Evolutionary conservation across 2,113 vertebrate genomes (phyloP).

Genomic region (Sclerurus mexicanus): DNA sequence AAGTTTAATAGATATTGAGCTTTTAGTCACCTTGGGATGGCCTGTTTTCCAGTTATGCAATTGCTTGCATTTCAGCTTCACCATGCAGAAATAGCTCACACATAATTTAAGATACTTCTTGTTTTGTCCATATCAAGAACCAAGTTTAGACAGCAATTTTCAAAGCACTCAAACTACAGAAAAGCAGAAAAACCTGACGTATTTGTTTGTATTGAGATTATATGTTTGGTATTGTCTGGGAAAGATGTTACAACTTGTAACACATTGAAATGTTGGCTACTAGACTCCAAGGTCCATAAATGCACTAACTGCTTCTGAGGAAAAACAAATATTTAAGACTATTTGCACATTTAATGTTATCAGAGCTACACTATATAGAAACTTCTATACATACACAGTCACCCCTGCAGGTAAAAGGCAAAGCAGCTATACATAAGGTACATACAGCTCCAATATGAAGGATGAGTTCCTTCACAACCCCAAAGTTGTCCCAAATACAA

Average conservation of each 20-base stretch:
- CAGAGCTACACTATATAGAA: neutral
- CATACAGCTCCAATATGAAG: neutral
- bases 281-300: neutral
- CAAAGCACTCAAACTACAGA: neutral
- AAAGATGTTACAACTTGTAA: neutral
- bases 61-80: neutral
- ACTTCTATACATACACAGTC: neutral
- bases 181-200: neutral
- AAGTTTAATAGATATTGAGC: neutral
- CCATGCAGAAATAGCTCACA: neutral
- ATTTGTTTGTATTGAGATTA: neutral
- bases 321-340: neutral
- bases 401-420: neutral
- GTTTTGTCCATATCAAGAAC: neutral
- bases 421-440: neutral
- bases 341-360: neutral
- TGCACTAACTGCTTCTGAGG: neutral
- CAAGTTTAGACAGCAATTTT: neutral
- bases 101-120: neutral
- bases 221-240: neutral
- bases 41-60: neutral
- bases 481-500: neutral
- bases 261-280: neutral
- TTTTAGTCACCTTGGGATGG: neutral
- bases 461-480: neutral